phyloP scores from a whole-genome alignment of 2,113 vertebrate genomes.

The Solea solea region DNA sequence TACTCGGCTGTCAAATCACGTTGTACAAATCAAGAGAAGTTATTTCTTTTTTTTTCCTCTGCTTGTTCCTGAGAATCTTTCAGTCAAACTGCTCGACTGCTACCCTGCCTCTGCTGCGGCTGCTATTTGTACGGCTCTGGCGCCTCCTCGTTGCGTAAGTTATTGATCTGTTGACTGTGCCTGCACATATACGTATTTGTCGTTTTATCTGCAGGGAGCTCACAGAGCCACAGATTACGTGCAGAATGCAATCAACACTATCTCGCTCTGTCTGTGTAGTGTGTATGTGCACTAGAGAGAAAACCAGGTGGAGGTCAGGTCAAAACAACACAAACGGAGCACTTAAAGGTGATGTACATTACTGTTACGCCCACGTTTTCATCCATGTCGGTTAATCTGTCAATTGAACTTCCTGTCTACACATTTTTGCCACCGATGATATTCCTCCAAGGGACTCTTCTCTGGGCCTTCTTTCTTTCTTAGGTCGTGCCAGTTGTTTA shows the following conservation, averaged over 20 bases:
- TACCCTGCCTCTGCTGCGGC: not conserved
- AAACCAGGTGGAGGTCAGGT: not conserved
- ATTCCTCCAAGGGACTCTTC: no score
- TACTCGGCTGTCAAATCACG: not conserved
- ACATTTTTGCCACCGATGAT: no score
- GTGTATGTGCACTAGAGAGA: not conserved
- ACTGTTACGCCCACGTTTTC: no score
- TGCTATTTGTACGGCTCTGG: conserved; percentile 60
- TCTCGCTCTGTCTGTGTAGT: not conserved
- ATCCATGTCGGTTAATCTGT: no score
- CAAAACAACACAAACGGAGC: not conserved
- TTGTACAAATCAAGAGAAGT: conserved; percentile 2
- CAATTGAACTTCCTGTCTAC: no score
- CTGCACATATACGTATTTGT: conserved; percentile 47
- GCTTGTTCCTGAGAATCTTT: conserved; percentile 10
- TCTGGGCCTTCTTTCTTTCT: no score
- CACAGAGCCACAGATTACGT: conserved; percentile 27
- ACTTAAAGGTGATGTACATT: no score
- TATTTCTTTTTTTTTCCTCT: not conserved
- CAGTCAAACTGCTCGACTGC: conserved; percentile 10
- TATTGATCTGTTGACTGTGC: conserved; percentile 73
- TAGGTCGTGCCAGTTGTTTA: no score
- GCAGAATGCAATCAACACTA: conserved; percentile 8
- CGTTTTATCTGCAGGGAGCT: conserved; percentile 47
- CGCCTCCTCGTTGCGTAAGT: conserved; percentile 50